Evolutionary conservation across 1,140 invertebrate genomes (phyloP).

Genomic region (Lethrus apterus): DNA sequence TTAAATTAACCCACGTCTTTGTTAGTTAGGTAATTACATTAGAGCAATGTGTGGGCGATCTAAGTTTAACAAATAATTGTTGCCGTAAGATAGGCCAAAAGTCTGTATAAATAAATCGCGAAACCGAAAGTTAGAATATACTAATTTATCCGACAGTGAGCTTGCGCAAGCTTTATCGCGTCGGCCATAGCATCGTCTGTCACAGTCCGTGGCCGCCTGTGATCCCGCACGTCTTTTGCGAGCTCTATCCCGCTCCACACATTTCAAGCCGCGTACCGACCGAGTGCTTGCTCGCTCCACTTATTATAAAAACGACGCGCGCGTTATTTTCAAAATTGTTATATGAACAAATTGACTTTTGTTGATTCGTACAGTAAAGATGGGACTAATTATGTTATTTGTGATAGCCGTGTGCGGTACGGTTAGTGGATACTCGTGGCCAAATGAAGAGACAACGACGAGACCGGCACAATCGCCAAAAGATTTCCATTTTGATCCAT

Average conservation of each 20-base stretch:
- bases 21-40: too few relatives aligned
- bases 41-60: too few relatives aligned
- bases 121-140: too few relatives aligned
- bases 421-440: constrained; percentile 36
- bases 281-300: neutral
- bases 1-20: too few relatives aligned
- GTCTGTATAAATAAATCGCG: too few relatives aligned
- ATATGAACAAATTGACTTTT: constrained; percentile 3
- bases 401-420: constrained; percentile 16
- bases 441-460: constrained; percentile 43
- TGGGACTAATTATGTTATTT: constrained; percentile 17
- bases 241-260: neutral
- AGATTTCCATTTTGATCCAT: constrained; percentile 57
- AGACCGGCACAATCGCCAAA: constrained; percentile 45
- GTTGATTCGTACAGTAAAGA: neutral
- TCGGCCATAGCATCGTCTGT: constrained; percentile 9
- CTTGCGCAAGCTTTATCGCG: constrained; percentile 13
- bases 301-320: neutral
- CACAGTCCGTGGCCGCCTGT: constrained; percentile 10
- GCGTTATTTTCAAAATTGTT: too few relatives aligned
- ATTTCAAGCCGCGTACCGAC: neutral
- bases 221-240: constrained; percentile 4
- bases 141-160: too few relatives aligned
- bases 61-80: too few relatives aligned
- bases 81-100: too few relatives aligned